Evolutionary conservation across 1,140 invertebrate species (phyloP), one percentile per base, ranked within the genome.

Genomic region (Drosophila watanabei): DNA sequence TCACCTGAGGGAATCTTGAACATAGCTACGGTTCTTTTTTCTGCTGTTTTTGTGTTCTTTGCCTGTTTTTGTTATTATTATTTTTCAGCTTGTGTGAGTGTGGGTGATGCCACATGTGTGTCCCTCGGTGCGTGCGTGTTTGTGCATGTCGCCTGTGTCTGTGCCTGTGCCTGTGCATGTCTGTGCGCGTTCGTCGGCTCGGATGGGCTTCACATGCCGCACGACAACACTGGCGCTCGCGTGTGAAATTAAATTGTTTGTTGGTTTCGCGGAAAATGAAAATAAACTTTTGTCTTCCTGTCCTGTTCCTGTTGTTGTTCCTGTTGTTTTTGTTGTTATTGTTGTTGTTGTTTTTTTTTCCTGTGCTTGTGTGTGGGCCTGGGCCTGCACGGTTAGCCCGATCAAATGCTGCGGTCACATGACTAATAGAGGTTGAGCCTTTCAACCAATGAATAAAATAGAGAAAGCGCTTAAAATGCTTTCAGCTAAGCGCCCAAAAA

Each of bases 181-280:
- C 30, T 48, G 33, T 24, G 35, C 49, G 37, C 41, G 62, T 24
- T 62, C 43, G 69, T 75, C 84, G 83, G 83, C 75, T 86, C 14
- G 82, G 64, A 69, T 85, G 82, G 78, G 71, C 78, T 79, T 87
- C 79, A 80, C 78, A 81, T 88, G 85, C 85, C 85, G 84, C 85
- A 88, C 85, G 85, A 90, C 80, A 89, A 88, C 81, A 89, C 85
- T 89, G 81, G 59, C 85, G 85, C 78, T 88, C 86, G 86, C 85
- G 85, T 89, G 85, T 90, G 82, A 89, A 89, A 89, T 90, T 89
- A 89, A 89, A 89, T 89, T 89, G 85, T 89, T 89, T 89, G 86
- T 90, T 89, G 85, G 66, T 76, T 57, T 82, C 86, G 86, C 85
- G 71, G 70, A 89, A 85, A 89, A 90, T 89, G 86, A 90, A 89